These are phyloP conservation scores for Telmatochromis brichardi DNA, from an alignment of 2,113 vertebrate genomes.

Conservation along the genomic window DNA sequence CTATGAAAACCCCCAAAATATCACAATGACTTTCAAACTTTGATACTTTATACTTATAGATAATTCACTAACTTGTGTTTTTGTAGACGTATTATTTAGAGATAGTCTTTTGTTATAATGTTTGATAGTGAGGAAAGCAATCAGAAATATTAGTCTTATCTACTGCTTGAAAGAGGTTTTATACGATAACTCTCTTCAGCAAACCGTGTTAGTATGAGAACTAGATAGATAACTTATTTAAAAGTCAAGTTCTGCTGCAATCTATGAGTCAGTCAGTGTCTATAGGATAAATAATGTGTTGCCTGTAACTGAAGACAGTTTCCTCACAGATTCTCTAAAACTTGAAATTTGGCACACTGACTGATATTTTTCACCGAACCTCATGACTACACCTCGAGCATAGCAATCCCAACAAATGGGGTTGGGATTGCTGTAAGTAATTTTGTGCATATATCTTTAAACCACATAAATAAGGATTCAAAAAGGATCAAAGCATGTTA, in stretches of 20 bases:
- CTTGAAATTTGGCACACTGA: neutral
- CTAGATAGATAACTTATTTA: neutral
- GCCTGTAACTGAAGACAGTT: neutral
- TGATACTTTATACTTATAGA: neutral
- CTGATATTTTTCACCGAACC: neutral
- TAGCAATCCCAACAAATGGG: accelerated
- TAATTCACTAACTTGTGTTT: neutral
- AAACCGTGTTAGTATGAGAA: neutral
- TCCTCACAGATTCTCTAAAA: neutral
- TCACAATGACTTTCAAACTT: neutral
- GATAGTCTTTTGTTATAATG: neutral
- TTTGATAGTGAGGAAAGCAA: neutral
- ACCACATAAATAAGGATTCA: neutral
- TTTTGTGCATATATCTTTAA: neutral
- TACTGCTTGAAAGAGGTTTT: neutral
- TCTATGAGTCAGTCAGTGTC: neutral
- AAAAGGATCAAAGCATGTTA: neutral
- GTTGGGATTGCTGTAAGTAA: accelerated
- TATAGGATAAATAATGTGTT: neutral
- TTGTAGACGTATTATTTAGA: neutral
- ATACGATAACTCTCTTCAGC: neutral
- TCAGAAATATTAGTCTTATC: neutral
- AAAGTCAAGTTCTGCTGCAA: neutral
- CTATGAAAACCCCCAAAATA: neutral
- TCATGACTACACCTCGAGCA: neutral